A percentile compares a stretch with the other conserved stretches of the same genome.
Conservation (phyloP, 2,888 invertebrate species). For the Pollenia labialis region DNA sequence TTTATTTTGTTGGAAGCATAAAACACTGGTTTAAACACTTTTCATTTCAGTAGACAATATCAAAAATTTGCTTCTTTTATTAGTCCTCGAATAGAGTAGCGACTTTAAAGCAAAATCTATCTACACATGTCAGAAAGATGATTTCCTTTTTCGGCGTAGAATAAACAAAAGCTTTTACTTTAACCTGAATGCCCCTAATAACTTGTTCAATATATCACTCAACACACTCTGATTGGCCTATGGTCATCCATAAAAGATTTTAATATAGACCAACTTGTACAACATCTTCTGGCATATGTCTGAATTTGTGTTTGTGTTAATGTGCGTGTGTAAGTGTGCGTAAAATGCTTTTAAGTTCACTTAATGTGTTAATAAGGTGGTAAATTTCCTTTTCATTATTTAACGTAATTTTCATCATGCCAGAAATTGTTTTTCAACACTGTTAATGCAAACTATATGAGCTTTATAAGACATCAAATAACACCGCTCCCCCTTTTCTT, state of each 20-base stretch:
- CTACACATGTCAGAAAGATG: no score
- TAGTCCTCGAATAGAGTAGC: no score
- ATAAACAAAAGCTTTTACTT: not conserved
- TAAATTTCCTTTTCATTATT: slow-evolving; percentile 66
- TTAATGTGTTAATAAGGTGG: slow-evolving; percentile 68
- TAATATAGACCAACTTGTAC: slow-evolving; percentile 32
- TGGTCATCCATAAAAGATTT: slow-evolving; percentile 47
- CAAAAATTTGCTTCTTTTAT: no score
- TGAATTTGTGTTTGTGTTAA: not conserved
- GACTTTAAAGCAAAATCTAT: no score
- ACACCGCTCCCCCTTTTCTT: not conserved
- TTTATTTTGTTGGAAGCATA: no score
- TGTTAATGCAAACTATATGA: slow-evolving; percentile 44
- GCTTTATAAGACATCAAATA: slow-evolving; percentile 21
- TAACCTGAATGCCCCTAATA: slow-evolving; percentile 21
- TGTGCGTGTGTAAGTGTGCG: slow-evolving; percentile 39
- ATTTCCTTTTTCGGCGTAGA: not conserved
- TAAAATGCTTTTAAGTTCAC: slow-evolving; percentile 66
- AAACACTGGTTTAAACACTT: no score
- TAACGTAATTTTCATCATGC: slow-evolving; percentile 47
- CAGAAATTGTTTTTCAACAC: slow-evolving; percentile 34
- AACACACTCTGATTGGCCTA: slow-evolving; percentile 9
- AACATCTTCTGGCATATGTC: slow-evolving; percentile 31
- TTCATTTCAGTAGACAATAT: no score
- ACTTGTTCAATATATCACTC: slow-evolving; percentile 29